Base-by-base conservation (phyloP, 2,113 vertebrate genomes). In the Tragelaphus scriptus region DNA sequence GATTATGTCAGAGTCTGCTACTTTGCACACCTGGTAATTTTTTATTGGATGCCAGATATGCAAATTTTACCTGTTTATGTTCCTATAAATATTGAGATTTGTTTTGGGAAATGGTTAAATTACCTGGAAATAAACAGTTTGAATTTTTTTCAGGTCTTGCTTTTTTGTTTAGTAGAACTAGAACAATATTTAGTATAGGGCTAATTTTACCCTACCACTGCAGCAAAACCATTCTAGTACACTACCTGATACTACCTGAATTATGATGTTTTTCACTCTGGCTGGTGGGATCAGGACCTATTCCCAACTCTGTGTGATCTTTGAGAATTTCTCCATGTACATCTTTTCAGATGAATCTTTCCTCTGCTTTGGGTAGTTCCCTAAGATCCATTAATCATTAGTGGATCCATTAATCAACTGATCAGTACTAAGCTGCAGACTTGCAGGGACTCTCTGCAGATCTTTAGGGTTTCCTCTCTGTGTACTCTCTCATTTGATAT, bases 1-100 rank as follows among this genome's bases (percentile, higher is more conserved):
- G 9, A 51, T 81, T 81, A 81, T 51, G 49, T 81, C 79, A 81
- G 79, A 81, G 17, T 95, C 68, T 95, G 21, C n/a, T 94, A 47
- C n/a, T 96, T 88, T 88, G 56, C 14, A 47, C 85, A 36, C 17
- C 32, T 61, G 28, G 8, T 94, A 63, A 82, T 84, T 88, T 86
- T 96, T 90, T 97, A 90, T 32, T 96, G 44, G 4, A n/a, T 92
- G n/a, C 61, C 90, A 92, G 26, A 80, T 2, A 30, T 84, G 25
- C 14, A 14, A 82, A 55, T 88, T 92, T 95, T 77, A 63, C 25
- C 23, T 80, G 5, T 88, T 90, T 86, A 51, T 89, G 75, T 71
- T 91, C 32, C 77, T 88, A 8, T 80, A 58, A 77, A 36, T 87
- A 87, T 90, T 96, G 44, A 95, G 13, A 23, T 82, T 96, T 96